Evolutionary conservation across 2,888 invertebrate genomes (phyloP), one percentile per base, ranked within the genome.

Genomic region (Tenthredo scrophulariae): DNA sequence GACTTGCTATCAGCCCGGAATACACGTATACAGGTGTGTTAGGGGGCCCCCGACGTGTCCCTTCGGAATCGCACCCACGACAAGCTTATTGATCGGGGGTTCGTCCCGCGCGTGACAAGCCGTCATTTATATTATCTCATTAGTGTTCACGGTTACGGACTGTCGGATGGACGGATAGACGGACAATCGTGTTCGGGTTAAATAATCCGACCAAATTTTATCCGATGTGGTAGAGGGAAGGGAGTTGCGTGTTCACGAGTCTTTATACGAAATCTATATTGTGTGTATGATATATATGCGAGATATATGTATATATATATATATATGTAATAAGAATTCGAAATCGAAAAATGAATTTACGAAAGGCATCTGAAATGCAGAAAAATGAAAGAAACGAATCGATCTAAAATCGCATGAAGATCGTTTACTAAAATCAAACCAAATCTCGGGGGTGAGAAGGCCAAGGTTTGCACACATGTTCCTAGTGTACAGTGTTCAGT

Each of bases 121-220:
- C 82, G 79, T 85, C 85, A 58, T 85, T 85, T 85, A 72, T 85
- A 85, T 70, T 70, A 82, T 85, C 85, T 85, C 85, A 54, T 85
- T 85, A 82, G 82, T 43, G 50, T 65, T 65, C 85, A 70, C 83
- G 67, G 83, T 46, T 70, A 65, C 46, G 67, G 46, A 70, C 46
- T 43, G 83, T 43, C 67, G 67, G 67, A 67, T 15, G 83, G 6
- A 50, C 43, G 80, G 22, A 74, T 74, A 33, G 77, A 50, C 40
- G 80, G 62, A 80, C 62, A 80, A 80, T 80, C 37, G 40, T 58
- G 22, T 50, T 62, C 58, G 80, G 80, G 40, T 80, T 80, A 80
- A 80, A 80, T 80, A 80, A 80, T 80, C 80, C 58, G 40, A 62
- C 22, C 80, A 40, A 22, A 40, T 33, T 67, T 33, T 33, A 33